These are phyloP conservation scores for Tenthredo notha DNA, from an alignment of 2,888 invertebrate genomes.

Conservation along the genomic window DNA sequence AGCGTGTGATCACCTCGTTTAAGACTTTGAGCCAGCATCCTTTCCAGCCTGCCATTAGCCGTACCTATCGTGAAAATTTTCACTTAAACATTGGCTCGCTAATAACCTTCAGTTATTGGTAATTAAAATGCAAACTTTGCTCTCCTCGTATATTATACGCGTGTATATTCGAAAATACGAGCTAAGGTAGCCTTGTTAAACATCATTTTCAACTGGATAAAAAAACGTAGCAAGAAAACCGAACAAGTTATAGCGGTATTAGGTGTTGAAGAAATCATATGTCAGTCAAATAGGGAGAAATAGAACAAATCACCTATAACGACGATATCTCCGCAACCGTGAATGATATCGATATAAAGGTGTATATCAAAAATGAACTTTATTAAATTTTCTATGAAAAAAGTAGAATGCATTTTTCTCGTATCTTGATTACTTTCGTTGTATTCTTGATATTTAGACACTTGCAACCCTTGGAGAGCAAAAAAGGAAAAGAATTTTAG, in stretches of 20 bases:
- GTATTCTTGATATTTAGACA: background rate
- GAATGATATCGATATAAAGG: background rate
- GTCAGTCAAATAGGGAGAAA: background rate
- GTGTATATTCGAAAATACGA: background rate
- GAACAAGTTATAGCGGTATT: background rate
- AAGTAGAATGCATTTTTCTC: background rate
- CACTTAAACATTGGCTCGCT: slow-evolving; percentile 66
- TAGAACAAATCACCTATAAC: background rate
- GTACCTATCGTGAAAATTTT: slow-evolving; percentile 66
- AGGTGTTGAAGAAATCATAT: background rate
- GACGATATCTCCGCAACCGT: background rate
- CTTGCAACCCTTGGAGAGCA: background rate
- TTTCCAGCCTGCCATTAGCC: slow-evolving; percentile 25
- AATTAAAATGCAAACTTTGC: slow-evolving; percentile 30
- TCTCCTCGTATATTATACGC: background rate
- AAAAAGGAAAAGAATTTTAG: background rate
- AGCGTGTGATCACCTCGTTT: slow-evolving; percentile 70
- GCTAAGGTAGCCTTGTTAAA: background rate
- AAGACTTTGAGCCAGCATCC: slow-evolving; percentile 54
- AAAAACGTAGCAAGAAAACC: background rate
- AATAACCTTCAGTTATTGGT: slow-evolving; percentile 71
- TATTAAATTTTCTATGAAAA: background rate
- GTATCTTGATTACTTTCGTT: background rate
- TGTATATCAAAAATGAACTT: background rate
- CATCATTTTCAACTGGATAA: background rate